These are phyloP conservation scores for Acrocephalus kingi DNA, from an alignment of 2,113 vertebrate species.

Conservation along the genomic window DNA sequence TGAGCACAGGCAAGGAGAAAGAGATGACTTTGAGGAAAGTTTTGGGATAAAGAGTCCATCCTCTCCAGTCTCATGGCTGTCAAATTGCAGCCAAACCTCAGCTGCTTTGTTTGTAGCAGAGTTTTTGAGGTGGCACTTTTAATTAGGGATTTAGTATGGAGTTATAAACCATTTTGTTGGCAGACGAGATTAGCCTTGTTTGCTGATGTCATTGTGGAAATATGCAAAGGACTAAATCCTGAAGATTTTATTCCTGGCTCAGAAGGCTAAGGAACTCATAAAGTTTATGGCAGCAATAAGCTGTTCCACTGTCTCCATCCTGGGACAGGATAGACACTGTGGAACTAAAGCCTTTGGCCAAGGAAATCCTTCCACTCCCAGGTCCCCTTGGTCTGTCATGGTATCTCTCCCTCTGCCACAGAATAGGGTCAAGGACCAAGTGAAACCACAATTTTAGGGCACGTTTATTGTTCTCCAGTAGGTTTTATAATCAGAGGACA, in stretches of 20 bases:
- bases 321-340: not conserved
- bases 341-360: not conserved
- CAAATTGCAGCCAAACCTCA: not conserved
- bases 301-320: not conserved
- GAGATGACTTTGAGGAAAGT: not conserved
- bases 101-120: not conserved
- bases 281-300: not conserved
- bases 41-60: not conserved
- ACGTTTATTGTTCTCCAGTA: not conserved
- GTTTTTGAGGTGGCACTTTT: not conserved
- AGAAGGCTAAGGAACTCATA: not conserved
- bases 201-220: conserved; percentile 16
- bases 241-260: not conserved
- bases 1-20: not conserved
- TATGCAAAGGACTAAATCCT: not conserved
- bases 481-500: conserved; percentile 52
- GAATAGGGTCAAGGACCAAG: not conserved
- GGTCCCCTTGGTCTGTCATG: not conserved
- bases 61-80: not conserved
- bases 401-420: not conserved
- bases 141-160: conserved; percentile 20
- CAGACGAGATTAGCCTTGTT: not conserved
- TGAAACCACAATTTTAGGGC: not conserved
- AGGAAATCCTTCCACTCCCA: not conserved
- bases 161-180: conserved; percentile 12